These are phyloP conservation scores for Octodon degus DNA, from an alignment of 2,113 vertebrate species.

Conservation along the genomic window DNA sequence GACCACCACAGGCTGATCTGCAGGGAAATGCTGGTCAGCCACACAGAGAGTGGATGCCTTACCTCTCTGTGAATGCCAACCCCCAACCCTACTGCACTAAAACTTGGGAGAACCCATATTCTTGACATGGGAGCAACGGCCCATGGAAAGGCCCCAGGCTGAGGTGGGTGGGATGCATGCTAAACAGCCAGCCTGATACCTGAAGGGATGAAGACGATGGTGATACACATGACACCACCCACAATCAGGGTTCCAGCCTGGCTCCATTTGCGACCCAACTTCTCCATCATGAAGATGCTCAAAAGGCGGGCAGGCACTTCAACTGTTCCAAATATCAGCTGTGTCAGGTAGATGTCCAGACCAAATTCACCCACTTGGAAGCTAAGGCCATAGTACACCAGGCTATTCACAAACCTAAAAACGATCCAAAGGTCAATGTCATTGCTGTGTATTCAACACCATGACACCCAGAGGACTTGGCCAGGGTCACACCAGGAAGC, in stretches of 20 bases:
- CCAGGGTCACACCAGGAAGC: not conserved
- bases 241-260: constrained; percentile 84
- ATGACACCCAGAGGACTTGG: not conserved
- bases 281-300: constrained; percentile 86
- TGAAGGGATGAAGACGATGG: constrained; percentile 88
- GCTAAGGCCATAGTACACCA: constrained; percentile 92
- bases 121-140: not conserved
- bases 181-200: constrained; percentile 80
- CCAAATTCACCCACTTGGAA: constrained; percentile 94
- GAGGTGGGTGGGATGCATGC: accelerated
- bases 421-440: not conserved
- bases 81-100: not conserved
- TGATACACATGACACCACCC: constrained; percentile 89
- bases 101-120: not conserved
- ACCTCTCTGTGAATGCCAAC: not conserved
- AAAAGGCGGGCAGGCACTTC: constrained; percentile 89
- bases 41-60: not conserved
- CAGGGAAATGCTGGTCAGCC: not conserved
- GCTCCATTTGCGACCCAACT: constrained; percentile 88
- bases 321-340: constrained; percentile 91
- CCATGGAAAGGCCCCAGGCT: too few relatives aligned
- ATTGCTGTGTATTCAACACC: not conserved
- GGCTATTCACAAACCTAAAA: constrained; percentile 92
- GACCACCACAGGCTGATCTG: constrained; percentile 83
- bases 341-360: constrained; percentile 94